Percentiles rank a stretch among this genome's conserved stretches.
These are phyloP conservation scores for Drosophila sechellia DNA, from an alignment of 1,140 invertebrate species.

Conservation along the genomic window DNA sequence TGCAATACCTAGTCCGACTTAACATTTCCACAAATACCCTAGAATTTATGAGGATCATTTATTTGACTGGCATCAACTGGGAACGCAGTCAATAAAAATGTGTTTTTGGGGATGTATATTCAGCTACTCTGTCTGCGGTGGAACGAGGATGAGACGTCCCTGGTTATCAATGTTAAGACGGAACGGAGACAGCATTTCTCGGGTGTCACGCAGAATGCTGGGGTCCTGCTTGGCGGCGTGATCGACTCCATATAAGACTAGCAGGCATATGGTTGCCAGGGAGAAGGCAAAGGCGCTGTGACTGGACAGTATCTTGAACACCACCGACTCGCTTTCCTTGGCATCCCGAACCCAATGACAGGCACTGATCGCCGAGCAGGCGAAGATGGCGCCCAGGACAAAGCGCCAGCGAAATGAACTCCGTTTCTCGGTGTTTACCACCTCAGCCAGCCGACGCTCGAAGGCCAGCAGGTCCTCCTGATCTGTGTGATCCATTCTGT, in stretches of 20 bases:
- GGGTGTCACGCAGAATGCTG: neutral
- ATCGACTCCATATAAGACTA: constrained; percentile 2
- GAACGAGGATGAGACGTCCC: constrained; percentile 1
- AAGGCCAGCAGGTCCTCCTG: constrained; percentile 19
- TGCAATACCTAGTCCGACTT: no score
- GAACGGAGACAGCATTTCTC: neutral
- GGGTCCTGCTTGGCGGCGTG: neutral
- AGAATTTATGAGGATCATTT: no score
- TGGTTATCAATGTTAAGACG: constrained; percentile 5
- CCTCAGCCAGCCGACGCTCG: constrained; percentile 13
- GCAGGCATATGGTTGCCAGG: neutral
- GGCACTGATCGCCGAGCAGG: constrained; percentile 10
- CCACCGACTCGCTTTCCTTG: neutral
- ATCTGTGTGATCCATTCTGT: neutral
- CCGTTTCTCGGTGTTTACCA: constrained; percentile 2
- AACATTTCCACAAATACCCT: no score
- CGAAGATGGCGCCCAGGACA: constrained; percentile 3
- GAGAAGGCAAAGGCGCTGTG: constrained; percentile 10
- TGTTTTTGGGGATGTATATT: neutral
- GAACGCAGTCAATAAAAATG: neutral
- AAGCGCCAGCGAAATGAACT: constrained; percentile 1
- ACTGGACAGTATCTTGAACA: neutral
- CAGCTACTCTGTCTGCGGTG: neutral
- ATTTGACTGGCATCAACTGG: no score
- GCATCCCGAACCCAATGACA: constrained; percentile 6